Conservation (phyloP, 2,888 invertebrate species). For the Gibbula magus region DNA sequence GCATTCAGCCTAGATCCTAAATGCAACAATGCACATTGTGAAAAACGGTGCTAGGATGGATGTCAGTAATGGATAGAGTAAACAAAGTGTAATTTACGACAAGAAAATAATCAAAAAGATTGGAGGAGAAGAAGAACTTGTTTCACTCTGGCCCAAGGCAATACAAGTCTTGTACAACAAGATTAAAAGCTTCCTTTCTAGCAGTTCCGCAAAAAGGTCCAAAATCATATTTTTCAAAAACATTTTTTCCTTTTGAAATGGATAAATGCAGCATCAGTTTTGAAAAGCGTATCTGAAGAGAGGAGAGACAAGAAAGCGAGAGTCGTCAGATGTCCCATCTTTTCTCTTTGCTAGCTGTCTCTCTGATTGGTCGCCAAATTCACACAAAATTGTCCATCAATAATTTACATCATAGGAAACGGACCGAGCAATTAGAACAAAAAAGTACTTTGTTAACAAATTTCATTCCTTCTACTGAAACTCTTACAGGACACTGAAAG, state of each 20-base stretch:
- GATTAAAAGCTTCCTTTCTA: conserved; percentile 10
- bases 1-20: background rate
- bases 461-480: too few species aligned
- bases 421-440: too few species aligned
- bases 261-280: conserved; percentile 19
- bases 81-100: conserved; percentile 14
- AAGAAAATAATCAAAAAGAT: conserved; percentile 21
- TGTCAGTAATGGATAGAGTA: conserved; percentile 17
- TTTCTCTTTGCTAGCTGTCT: too few species aligned
- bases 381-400: too few species aligned
- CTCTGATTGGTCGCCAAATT: too few species aligned
- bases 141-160: conserved; percentile 2
- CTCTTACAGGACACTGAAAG: too few species aligned
- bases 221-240: conserved; percentile 19
- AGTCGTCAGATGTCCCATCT: too few species aligned
- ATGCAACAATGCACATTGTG: conserved; percentile 12
- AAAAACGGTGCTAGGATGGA: conserved; percentile 2
- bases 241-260: conserved; percentile 5
- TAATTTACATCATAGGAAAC: too few species aligned
- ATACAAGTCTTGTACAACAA: conserved; percentile 10
- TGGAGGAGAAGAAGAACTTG: background rate
- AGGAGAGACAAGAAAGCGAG: background rate
- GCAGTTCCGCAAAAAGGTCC: conserved; percentile 12
- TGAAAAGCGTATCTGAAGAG: background rate
- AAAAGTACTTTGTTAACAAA: too few species aligned